Conservation (phyloP, 2,888 invertebrate genomes). For the Capitulum mitella region DNA sequence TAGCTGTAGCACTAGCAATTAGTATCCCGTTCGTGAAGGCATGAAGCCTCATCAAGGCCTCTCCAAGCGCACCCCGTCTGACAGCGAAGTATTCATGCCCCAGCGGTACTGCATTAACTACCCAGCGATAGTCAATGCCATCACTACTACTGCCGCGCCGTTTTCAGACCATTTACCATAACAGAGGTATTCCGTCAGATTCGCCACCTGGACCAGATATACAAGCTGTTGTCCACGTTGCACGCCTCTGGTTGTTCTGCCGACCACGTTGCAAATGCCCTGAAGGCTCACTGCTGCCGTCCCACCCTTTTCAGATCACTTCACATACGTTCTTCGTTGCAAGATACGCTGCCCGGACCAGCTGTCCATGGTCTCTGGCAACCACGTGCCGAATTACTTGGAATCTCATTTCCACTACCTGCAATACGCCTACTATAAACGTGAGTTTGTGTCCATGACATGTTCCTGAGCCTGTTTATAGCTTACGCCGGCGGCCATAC, state of each 20-base stretch:
- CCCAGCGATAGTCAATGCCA: not conserved
- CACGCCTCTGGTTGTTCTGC: too few relatives aligned
- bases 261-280: too few relatives aligned
- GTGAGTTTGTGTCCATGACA: not conserved
- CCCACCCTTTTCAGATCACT: not conserved
- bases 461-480: not conserved
- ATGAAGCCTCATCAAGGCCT: not conserved
- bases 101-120: too few relatives aligned
- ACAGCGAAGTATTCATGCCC: too few relatives aligned
- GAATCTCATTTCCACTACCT: constrained; percentile 3
- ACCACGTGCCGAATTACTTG: not conserved
- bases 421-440: not conserved
- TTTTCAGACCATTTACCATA: constrained; percentile 14
- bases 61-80: too few relatives aligned
- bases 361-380: not conserved
- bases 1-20: not conserved
- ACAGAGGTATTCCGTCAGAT: too few relatives aligned
- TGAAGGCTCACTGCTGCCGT: not conserved
- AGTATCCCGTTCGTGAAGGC: not conserved
- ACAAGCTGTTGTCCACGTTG: too few relatives aligned
- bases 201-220: too few relatives aligned
- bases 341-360: constrained; percentile 1
- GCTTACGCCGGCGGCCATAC: not conserved
- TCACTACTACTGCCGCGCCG: not conserved
- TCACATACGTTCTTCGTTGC: not conserved